Base-by-base conservation (phyloP, 2,888 invertebrate genomes). In the Phaonia tiefii region DNA sequence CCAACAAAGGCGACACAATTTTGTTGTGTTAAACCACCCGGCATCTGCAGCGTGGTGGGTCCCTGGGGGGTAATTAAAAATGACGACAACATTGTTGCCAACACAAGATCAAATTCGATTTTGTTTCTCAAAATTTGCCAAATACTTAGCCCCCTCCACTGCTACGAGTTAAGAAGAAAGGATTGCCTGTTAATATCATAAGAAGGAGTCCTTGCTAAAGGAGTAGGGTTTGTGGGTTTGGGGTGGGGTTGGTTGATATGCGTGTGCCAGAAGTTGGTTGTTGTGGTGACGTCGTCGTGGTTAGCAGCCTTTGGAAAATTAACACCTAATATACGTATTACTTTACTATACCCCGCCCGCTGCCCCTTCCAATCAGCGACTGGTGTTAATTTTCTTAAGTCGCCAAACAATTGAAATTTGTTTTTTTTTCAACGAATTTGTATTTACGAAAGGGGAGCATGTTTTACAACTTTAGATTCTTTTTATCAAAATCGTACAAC, bases 1-100 rank as follows among this genome's bases (percentile, higher is more conserved):
- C 70, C 71, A 75, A 66, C 75, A 69, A 69, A 66, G 31, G 66
- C 54, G 46, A 58, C 46, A 25, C 58, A 56, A 11, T 39, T 51
- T 15, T 26, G 8, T 44, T 49, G 39, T 56, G 25, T 25, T 77
- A 74, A 69, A 66, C 58, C 37, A 17, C n/a, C 20, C 39, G 7
- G 15, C 31, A 1, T 37, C 39, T 17, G 58, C 22, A 10, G 44
- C 37, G 17, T 51, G 31, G 80, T 84, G 80, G 83, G 84, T 85
- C 86, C 85, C 86, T 71, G 72, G 87, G 86, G 88, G 83, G 84
- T 86, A 88, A 88, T 88, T 88, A 87, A 87, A 85, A 85, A 80
- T 80, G 74, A 77, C 75, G 65, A 72, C 65, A 66, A 66, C 75
- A 42, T 49, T 72, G 75, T 76, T 75, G 78, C 80, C 84, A 71